Evolutionary conservation across 2,888 invertebrate genomes (phyloP), one percentile per base, ranked within the genome.

Genomic region (Chymomyza procnemis): DNA sequence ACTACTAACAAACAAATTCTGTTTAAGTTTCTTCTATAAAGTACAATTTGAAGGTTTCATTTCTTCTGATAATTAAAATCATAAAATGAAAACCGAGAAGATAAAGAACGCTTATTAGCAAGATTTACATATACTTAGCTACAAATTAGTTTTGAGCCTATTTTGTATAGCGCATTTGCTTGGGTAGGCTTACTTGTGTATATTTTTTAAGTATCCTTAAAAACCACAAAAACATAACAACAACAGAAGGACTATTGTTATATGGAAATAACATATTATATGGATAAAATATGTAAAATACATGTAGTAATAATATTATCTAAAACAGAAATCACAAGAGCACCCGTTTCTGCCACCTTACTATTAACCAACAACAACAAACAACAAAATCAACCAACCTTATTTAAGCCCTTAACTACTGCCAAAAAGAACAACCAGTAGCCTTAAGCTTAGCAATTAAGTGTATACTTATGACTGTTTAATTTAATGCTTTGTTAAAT

Each of bases 361-460:
- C 16, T 30, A 71, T 59, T 5, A 34, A 48, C 14, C 16, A 57
- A 56, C 16, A 55, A 18, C 3, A 19, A 48, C 52, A 54, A 34
- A 19, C 34, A 54, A n/a, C 18, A 57, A 57, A 50, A 34, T 48
- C 4, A 21, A 71, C 68, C 61, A 56, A 34, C 54, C 52, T 59
- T 61, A 61, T 9, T 64, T 64, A 59, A 60, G 46, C 21, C 76
- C 79, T 74, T 67, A 73, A 88, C 90, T 90, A 90, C 91, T 90
- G 90, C 89, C 89, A 86, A 88, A 86, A 90, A 88, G 90, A 90
- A 90, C 90, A 90, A 90, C 89, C 90, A 90, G 91, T 90, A 90
- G 91, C 89, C 79, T 78, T 87, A 88, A 85, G 84, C 87, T 80
- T 78, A 74, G 64, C 26, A 26, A 52, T 52, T 60, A 64, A 68